Percentiles rank a stretch among this genome's conserved stretches.
Conservation (phyloP, 2,888 invertebrate genomes). For the Empis livida region DNA sequence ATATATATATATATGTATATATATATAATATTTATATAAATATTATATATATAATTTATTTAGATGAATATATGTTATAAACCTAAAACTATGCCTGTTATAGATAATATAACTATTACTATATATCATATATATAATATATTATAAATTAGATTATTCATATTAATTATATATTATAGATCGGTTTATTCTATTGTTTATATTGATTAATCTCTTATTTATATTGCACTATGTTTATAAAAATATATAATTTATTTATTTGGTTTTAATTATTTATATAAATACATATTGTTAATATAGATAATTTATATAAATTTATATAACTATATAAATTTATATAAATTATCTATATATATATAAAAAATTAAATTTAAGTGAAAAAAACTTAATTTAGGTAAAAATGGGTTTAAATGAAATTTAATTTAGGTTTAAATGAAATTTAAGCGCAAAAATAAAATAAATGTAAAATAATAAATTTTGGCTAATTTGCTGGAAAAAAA, state of each 20-base stretch:
- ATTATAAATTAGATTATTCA: slow-evolving; percentile 7
- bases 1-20: slow-evolving; percentile 4
- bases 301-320: slow-evolving; percentile 19
- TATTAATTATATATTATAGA: slow-evolving; percentile 4
- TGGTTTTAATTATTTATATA: slow-evolving; percentile 8
- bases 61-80: slow-evolving; percentile 3
- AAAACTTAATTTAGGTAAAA: too few species aligned
- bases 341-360: slow-evolving; percentile 15
- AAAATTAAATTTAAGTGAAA: too few species aligned
- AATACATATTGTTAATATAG: slow-evolving; percentile 1
- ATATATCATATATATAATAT: slow-evolving; percentile 2
- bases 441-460: too few species aligned
- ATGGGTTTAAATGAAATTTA: too few species aligned
- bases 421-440: too few species aligned
- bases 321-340: slow-evolving; percentile 18
- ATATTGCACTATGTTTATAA: neutral
- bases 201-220: slow-evolving; percentile 4
- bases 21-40: slow-evolving; percentile 7
- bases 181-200: neutral
- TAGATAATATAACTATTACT: too few species aligned
- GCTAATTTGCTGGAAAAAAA: too few species aligned
- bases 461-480: too few species aligned
- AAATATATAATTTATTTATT: slow-evolving; percentile 11
- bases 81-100: neutral
- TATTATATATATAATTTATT: slow-evolving; percentile 4